Evolutionary conservation across 1,140 invertebrate genomes (phyloP).

Genomic region (Drosophila nigrodunni): DNA sequence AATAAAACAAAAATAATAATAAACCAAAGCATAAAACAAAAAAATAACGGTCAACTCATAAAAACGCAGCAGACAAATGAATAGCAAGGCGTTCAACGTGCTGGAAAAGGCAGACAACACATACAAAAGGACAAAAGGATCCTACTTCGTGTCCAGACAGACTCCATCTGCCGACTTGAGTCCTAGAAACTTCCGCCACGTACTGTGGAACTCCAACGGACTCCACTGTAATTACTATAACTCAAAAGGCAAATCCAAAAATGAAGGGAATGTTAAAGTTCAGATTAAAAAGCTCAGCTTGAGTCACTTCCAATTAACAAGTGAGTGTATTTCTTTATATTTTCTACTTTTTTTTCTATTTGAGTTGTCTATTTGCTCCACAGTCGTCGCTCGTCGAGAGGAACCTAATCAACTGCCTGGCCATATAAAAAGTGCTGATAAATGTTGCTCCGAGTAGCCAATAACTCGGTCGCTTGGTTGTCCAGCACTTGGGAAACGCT

Average conservation of each 20-base stretch:
- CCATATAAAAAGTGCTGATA: constrained; percentile 44
- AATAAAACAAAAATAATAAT: constrained; percentile 49
- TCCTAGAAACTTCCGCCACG: constrained; percentile 47
- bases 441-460: constrained; percentile 36
- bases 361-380: constrained; percentile 10
- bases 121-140: constrained; percentile 28
- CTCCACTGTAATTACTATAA: constrained; percentile 28
- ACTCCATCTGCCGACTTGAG: constrained; percentile 11
- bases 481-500: constrained; percentile 47
- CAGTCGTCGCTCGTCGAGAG: constrained; percentile 32
- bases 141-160: constrained; percentile 5
- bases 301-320: constrained; percentile 34
- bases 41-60: constrained; percentile 60
- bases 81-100: constrained; percentile 23
- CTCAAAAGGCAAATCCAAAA: constrained; percentile 13
- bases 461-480: constrained; percentile 32
- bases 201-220: constrained; percentile 18
- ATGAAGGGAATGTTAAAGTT: constrained; percentile 15
- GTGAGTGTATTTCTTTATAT: neutral
- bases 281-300: constrained; percentile 11
- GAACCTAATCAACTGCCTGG: constrained; percentile 52
- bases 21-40: constrained; percentile 56
- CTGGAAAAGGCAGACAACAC: neutral
- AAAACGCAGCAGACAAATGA: constrained; percentile 55
- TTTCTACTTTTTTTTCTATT: constrained; percentile 7